phyloP scores from a whole-genome alignment of 2,797 vertebrate species.

The Brachyalestes nurse region DNA sequence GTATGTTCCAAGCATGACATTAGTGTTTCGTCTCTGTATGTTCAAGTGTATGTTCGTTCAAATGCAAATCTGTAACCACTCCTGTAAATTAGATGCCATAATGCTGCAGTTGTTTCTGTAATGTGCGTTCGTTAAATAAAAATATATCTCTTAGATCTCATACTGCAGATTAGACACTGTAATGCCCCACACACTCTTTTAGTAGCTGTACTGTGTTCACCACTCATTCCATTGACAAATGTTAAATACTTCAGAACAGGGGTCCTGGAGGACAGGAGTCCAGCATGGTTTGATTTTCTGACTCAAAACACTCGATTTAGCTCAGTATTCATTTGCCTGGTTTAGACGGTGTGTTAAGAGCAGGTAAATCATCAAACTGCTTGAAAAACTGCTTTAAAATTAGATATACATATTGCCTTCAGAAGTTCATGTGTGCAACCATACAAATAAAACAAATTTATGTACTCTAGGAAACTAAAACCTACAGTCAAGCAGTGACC shows the following conservation, averaged over 20 bases:
- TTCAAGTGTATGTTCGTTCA: not conserved
- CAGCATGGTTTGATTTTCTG: too few relatives aligned
- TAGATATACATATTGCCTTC: not conserved
- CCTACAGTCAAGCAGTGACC: not conserved
- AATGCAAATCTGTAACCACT: not conserved
- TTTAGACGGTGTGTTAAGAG: too few relatives aligned
- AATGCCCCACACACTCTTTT: not conserved
- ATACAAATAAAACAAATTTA: not conserved
- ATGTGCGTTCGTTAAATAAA: not conserved
- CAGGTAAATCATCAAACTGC: too few relatives aligned
- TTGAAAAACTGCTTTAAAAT: not conserved
- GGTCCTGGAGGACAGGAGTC: too few relatives aligned
- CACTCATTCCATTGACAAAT: not conserved
- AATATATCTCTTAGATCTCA: not conserved
- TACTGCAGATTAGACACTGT: not conserved
- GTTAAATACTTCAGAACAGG: not conserved
- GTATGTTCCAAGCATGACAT: not conserved
- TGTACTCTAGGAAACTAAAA: not conserved
- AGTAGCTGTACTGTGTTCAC: not conserved
- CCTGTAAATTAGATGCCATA: not conserved
- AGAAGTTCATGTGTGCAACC: conserved; percentile 8
- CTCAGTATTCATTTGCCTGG: too few relatives aligned
- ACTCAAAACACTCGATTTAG: too few relatives aligned
- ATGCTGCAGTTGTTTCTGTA: not conserved
- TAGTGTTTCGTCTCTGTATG: not conserved